A percentile compares a stretch with the other conserved stretches of the same genome.
Evolutionary conservation across 1,140 invertebrate species (phyloP).

Genomic region (Aricia agestis): DNA sequence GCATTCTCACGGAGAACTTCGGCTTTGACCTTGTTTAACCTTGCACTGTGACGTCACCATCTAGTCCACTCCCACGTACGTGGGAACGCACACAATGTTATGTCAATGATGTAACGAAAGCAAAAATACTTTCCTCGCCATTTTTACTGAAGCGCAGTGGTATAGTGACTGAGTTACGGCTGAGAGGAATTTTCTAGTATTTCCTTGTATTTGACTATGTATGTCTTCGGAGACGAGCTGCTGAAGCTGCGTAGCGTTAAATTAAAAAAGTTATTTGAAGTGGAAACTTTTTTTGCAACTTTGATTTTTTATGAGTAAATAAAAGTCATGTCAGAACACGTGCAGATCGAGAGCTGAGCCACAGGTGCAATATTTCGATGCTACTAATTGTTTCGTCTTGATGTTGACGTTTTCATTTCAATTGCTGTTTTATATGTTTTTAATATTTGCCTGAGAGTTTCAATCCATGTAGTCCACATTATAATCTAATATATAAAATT

Average conservation of each 20-base stretch:
- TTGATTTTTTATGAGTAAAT: no score
- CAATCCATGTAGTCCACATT: no score
- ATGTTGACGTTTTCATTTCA: no score
- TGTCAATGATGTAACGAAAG: constrained; percentile 20
- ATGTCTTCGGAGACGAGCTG: neutral
- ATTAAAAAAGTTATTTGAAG: no score
- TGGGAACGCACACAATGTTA: constrained; percentile 29
- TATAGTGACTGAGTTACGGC: neutral
- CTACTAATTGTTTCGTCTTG: no score
- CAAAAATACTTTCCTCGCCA: constrained; percentile 20
- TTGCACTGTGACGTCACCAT: constrained; percentile 7
- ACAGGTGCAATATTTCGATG: no score
- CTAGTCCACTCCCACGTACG: constrained; percentile 23
- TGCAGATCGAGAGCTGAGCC: no score
- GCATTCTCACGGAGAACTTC: neutral
- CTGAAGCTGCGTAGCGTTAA: neutral
- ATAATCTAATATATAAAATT: no score
- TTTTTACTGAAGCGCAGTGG: constrained; percentile 1
- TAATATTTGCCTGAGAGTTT: no score
- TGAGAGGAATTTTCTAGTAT: neutral
- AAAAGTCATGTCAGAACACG: no score
- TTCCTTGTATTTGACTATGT: neutral
- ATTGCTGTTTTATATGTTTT: no score
- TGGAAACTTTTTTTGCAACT: no score
- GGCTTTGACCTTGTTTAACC: neutral